Percentiles rank a stretch among this genome's conserved stretches.
These are phyloP conservation scores for Luidia sarsii DNA, from an alignment of 53 echinoderm and acorn worm genomes.

Conservation along the genomic window DNA sequence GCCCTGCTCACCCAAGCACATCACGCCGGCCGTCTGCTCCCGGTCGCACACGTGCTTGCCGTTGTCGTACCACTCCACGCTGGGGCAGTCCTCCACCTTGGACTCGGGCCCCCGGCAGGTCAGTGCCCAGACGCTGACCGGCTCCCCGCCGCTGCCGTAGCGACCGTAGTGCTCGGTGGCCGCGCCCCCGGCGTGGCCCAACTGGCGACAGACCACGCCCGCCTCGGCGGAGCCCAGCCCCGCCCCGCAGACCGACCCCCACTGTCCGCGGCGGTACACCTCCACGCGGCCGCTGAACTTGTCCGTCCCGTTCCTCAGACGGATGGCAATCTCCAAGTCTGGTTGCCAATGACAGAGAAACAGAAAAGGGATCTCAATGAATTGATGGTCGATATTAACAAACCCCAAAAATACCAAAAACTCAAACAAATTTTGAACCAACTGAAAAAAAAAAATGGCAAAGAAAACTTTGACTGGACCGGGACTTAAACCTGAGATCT, in stretches of 20 bases:
- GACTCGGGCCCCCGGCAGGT: neutral
- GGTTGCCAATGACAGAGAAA: too few species aligned
- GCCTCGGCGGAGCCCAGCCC: slow-evolving; percentile 20
- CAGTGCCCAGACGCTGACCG: slow-evolving; percentile 35
- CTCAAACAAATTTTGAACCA: too few species aligned
- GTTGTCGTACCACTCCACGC: slow-evolving; percentile 33
- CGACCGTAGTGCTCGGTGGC: neutral
- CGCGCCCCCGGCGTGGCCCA: slow-evolving; percentile 10
- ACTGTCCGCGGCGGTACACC: slow-evolving; percentile 31
- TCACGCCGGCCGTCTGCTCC: slow-evolving; percentile 35
- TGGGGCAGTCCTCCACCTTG: slow-evolving; percentile 7
- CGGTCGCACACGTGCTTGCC: slow-evolving; percentile 17
- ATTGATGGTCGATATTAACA: too few species aligned
- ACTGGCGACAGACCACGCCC: slow-evolving; percentile 21
- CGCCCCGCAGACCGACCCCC: slow-evolving; percentile 40
- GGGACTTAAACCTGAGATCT: too few species aligned
- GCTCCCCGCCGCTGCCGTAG: slow-evolving; percentile 23
- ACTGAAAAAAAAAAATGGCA: too few species aligned
- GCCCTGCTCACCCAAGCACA: slow-evolving; percentile 38
- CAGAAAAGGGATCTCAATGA: too few species aligned
- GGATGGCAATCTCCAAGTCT: slow-evolving; percentile 33
- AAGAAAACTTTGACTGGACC: too few species aligned
- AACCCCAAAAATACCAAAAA: too few species aligned
- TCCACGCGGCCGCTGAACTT: slow-evolving; percentile 30
- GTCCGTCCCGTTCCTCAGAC: slow-evolving; percentile 24